Evolutionary conservation across 1,140 invertebrate genomes (phyloP), one percentile per base, ranked within the genome.

Genomic region (Archivesica marissinica): DNA sequence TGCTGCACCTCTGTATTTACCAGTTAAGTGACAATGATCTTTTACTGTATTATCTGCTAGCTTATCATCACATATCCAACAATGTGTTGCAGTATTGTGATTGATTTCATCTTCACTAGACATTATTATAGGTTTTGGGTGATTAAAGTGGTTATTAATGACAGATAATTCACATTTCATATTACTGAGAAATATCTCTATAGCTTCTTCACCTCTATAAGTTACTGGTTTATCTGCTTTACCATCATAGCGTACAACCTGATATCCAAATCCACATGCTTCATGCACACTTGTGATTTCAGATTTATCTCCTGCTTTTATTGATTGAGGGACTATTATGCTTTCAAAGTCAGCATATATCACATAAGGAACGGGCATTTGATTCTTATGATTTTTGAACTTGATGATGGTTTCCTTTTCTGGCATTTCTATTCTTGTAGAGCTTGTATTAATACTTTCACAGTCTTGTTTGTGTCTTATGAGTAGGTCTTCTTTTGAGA

Each of bases 1-100:
- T 28, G 76, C 87, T 35, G 87, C 81, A 0, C 81, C 85, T 20
- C 87, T 7, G 44, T 68, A 88, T 59, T 86, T 74, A 30, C 76
- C 76, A 1, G 33, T 80, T 15, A 88, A 35, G 35, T 88, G 79
- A 59, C 39, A 44, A 50, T 87, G 79, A 25, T 87, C 77, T 78
- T 75, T 30, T 17, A 75, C 86, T n/a, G n/a, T 77, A 41, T 23
- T 35, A 25, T 20, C 20, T 3, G 25, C 54, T 30, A 70, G 33
- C n/a, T 41, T n/a, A 47, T 83, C 2, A 9, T 61, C 9, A 56
- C 75, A 89, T 7, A 89, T 70, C 33, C 64, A 52, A 50, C 86
- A 88, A 11, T 79, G 2, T 11, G 30, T 82, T n/a, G 70, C 56
- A 0, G 20, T 44, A 17, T 79, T n/a, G 64, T 86, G 83, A 0